phyloP scores from a whole-genome alignment of 2,113 vertebrate species.

The Cygnus atratus region DNA sequence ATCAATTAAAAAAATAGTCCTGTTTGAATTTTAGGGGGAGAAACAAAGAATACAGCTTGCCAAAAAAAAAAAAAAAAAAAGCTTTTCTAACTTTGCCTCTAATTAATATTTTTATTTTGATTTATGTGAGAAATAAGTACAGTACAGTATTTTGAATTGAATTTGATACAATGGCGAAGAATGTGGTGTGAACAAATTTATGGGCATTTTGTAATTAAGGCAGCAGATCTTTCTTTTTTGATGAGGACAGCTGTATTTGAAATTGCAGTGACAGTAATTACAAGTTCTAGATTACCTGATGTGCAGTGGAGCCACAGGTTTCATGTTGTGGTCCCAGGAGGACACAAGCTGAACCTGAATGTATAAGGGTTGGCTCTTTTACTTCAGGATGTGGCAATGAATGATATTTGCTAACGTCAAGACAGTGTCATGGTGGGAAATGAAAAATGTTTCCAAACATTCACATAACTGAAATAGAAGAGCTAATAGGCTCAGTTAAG shows the following conservation, averaged over 20 bases:
- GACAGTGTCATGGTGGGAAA: background rate
- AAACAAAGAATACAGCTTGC: background rate
- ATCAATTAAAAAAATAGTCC: background rate
- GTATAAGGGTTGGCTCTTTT: background rate
- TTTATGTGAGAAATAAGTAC: background rate
- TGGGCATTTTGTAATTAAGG: background rate
- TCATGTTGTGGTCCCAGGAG: background rate
- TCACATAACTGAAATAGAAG: background rate
- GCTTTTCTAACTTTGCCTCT: background rate
- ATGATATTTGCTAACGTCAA: background rate
- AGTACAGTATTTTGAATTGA: background rate
- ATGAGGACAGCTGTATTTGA: background rate
- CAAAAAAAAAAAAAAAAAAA: background rate
- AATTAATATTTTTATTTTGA: background rate
- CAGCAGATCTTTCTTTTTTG: background rate
- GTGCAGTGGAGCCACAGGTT: background rate
- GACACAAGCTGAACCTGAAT: background rate
- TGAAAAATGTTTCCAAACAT: background rate
- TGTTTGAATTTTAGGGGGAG: background rate
- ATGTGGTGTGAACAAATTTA: background rate
- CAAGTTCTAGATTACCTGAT: slow-evolving; percentile 37
- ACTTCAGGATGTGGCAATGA: background rate
- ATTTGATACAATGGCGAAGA: background rate
- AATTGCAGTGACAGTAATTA: slow-evolving; percentile 35
- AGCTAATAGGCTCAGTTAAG: background rate